Evolutionary conservation across 2,888 invertebrate genomes (phyloP).

Genomic region (Amphipoea lucens): DNA sequence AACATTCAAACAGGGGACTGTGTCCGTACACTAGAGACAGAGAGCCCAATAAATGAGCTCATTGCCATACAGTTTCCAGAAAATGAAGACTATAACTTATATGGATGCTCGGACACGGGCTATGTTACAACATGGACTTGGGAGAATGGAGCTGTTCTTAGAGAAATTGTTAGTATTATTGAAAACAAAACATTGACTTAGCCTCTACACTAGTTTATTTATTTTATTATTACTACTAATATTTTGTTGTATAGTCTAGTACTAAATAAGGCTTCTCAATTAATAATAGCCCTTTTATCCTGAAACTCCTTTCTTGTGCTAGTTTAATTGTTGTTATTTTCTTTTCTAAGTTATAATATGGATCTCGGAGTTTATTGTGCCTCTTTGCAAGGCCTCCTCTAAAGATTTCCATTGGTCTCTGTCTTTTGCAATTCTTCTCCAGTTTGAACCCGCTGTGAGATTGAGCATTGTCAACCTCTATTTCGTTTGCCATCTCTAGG

Average conservation of each 20-base stretch:
- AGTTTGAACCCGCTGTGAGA: background rate
- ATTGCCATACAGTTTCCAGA: slow-evolving; percentile 83
- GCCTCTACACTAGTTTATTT: background rate
- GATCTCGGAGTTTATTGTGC: background rate
- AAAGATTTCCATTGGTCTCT: background rate
- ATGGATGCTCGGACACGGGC: slow-evolving; percentile 84
- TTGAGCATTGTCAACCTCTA: background rate
- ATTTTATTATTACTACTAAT: background rate
- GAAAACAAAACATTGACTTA: background rate
- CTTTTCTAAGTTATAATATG: background rate
- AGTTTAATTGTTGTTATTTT: background rate
- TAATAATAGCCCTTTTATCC: background rate
- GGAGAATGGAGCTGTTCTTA: slow-evolving; percentile 86
- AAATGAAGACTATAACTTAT: slow-evolving; percentile 84
- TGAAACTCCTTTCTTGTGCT: background rate
- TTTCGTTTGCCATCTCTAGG: background rate
- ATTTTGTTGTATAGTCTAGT: background rate
- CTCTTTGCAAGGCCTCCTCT: background rate
- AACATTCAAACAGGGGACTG: slow-evolving; percentile 86
- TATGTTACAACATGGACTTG: slow-evolving; percentile 86
- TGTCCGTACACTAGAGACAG: slow-evolving; percentile 84
- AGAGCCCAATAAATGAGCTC: slow-evolving; percentile 76
- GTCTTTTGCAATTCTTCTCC: background rate
- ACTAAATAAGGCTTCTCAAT: background rate
- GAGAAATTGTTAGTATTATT: slow-evolving; percentile 80